phyloP scores from a whole-genome alignment of 2,797 vertebrate species.

The Leptodactylus fallax region DNA sequence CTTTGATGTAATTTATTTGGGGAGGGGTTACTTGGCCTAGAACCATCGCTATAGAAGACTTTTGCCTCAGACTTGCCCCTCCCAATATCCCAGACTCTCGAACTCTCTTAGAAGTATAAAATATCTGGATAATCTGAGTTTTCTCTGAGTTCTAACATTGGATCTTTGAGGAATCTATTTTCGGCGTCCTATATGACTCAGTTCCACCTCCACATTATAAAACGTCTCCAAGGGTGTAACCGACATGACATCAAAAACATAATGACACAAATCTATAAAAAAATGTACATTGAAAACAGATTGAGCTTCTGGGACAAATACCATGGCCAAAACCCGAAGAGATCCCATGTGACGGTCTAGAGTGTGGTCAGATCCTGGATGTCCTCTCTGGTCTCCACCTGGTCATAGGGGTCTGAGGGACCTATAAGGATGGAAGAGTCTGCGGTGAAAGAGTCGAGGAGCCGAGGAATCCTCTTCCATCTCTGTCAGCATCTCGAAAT shows the following conservation, averaged over 20 bases:
- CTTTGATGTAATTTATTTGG: no score
- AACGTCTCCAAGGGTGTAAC: constrained; percentile 5
- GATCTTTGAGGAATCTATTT: constrained; percentile 31
- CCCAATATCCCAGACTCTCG: no score
- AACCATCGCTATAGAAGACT: no score
- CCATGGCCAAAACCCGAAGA: not conserved
- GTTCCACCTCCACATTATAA: constrained; percentile 18
- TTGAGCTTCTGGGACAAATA: not conserved
- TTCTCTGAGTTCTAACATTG: constrained; percentile 7
- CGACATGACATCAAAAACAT: not conserved
- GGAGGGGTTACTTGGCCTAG: no score
- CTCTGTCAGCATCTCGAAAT: constrained; percentile 47
- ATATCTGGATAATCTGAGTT: not conserved
- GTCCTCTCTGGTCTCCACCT: constrained; percentile 22
- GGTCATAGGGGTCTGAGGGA: no score
- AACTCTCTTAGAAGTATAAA: not conserved
- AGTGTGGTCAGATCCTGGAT: no score
- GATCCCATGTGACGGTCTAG: no score
- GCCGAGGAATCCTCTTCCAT: constrained; percentile 16
- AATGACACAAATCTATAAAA: not conserved
- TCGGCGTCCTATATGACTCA: constrained; percentile 30
- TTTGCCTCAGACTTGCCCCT: no score
- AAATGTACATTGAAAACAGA: not conserved
- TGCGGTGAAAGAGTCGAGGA: no score
- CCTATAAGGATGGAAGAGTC: no score